Conservation (phyloP, 2,888 invertebrate species). For the Amphipyra tragopoginis region DNA sequence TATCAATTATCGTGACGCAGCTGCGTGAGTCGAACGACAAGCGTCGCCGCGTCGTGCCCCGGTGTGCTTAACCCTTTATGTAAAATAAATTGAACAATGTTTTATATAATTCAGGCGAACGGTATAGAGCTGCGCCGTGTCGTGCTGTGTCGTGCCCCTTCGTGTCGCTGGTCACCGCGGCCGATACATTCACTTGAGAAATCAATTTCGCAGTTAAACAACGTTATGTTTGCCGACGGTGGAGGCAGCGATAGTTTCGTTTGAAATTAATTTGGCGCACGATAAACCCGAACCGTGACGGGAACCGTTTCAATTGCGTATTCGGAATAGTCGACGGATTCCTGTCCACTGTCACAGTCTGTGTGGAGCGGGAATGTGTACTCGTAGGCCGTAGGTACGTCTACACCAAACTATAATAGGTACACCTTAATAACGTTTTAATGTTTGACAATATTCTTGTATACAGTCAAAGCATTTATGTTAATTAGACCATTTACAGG, state of each 20-base stretch:
- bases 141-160: neutral
- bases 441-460: slow-evolving; percentile 1
- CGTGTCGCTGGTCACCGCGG: neutral
- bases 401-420: neutral
- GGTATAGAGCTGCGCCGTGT: neutral
- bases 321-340: slow-evolving; percentile 5
- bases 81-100: slow-evolving; percentile 37
- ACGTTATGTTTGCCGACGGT: slow-evolving; percentile 1
- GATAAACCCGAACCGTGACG: slow-evolving; percentile 5
- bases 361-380: neutral
- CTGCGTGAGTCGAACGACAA: slow-evolving; percentile 22
- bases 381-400: neutral
- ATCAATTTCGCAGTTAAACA: slow-evolving; percentile 16
- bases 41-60: neutral
- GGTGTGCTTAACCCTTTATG: slow-evolving; percentile 22
- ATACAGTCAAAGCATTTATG: too few relatives aligned
- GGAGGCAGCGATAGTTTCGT: neutral
- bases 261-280: slow-evolving; percentile 29
- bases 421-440: neutral
- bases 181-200: slow-evolving; percentile 3
- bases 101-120: slow-evolving; percentile 11
- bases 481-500: too few relatives aligned
- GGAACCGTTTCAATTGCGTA: slow-evolving; percentile 3
- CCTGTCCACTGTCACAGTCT: neutral
- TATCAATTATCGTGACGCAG: slow-evolving; percentile 43